Evolutionary conservation across 2,113 vertebrate genomes (phyloP).

Genomic region (Colaptes auratus): DNA sequence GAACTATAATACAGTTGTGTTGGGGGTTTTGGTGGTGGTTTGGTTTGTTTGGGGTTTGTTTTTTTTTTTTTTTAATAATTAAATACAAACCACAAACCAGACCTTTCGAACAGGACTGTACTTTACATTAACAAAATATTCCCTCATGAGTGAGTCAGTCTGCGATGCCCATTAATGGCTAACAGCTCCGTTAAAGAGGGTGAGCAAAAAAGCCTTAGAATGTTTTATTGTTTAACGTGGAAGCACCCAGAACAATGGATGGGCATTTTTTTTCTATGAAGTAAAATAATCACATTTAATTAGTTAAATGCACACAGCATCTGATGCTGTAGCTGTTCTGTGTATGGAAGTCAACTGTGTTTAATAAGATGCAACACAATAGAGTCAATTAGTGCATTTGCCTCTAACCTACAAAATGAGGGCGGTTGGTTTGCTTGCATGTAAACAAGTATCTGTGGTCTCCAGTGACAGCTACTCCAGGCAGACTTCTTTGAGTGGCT

Average conservation of each 20-base stretch:
- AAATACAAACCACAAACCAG: constrained; percentile 53
- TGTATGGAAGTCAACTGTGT: constrained; percentile 39
- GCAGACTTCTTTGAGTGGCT: not conserved
- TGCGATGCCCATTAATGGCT: constrained; percentile 46
- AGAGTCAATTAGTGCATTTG: constrained; percentile 15
- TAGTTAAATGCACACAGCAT: constrained; percentile 51
- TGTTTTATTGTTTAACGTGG: constrained; percentile 63
- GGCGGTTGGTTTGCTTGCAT: not conserved
- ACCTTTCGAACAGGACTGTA: constrained; percentile 30
- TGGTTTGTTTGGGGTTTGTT: no score
- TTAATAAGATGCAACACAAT: constrained; percentile 49
- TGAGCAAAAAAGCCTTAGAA: constrained; percentile 38
- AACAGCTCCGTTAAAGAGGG: constrained; percentile 33
- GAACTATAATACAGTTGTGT: not conserved
- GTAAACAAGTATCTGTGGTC: not conserved
- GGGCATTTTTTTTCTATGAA: constrained; percentile 50
- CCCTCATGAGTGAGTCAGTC: constrained; percentile 34
- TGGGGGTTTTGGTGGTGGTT: not conserved
- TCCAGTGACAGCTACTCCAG: not conserved
- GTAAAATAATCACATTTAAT: constrained; percentile 61
- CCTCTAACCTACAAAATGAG: constrained; percentile 25
- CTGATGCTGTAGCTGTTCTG: constrained; percentile 45
- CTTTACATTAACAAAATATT: constrained; percentile 31
- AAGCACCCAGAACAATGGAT: constrained; percentile 51
- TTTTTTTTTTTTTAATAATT: constrained; percentile 32